Base-by-base conservation (phyloP, 1,140 invertebrate genomes). In the Drosophila bifasciata region DNA sequence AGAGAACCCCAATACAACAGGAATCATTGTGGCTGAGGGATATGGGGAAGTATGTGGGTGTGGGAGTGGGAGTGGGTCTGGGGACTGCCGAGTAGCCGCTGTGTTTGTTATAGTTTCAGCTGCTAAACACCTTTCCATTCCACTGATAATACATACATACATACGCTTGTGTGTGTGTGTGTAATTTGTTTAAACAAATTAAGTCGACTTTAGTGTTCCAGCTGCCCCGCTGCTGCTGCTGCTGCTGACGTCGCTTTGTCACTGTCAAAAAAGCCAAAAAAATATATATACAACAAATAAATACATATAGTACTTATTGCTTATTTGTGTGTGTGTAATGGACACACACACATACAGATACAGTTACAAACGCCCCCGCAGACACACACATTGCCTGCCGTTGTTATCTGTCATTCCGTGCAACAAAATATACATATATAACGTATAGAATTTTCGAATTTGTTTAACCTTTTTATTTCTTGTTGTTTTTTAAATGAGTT, bases 111-210 rank as follows among this genome's bases (percentile, higher is more conserved):
- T 85, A 77, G 83, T 85, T 85, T 85, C 81, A 85, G 80, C 81
- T 85, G 80, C 81, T 76, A 79, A 78, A 79, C 76, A 69, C 70
- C 72, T 75, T 75, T 75, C 50, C 25, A 49, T 36, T 36, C 32
- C 32, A 13, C 32, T 36, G 32, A 36, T 36, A 36, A 36, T 55
- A 48, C 28, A 25, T 32, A 64, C 25, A 45, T 23, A 44, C 23
- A 16, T 9, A 39, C 11, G 61, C 41, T n/a, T 19, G 44, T 56
- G 44, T 48, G 44, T 36, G 36, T 9, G 46, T 56, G 49, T 39
- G 83, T 88, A 86, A 86, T 86, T 86, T 86, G 83, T 86, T 86
- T 86, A 86, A 86, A 86, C 83, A 86, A 86, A 86, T 86, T 86
- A 86, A 79, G 80, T 80, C 77, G 70, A 56, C 41, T 68, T 68